Base-by-base conservation (phyloP, 2,888 invertebrate species). In the Coronaproctus castanopsis region DNA sequence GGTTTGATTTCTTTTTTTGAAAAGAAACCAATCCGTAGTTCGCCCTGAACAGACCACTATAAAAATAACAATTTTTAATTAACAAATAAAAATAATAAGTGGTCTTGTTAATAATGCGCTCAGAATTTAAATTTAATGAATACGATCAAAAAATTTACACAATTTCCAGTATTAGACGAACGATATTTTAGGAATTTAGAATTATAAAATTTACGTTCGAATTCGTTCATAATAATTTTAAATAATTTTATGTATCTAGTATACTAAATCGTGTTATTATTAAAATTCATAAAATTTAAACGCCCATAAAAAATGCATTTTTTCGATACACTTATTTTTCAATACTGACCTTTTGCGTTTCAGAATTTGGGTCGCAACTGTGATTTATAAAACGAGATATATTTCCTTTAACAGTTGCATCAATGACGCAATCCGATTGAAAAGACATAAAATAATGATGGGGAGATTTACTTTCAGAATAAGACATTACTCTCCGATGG, bases 391-490 rank as follows among this genome's bases (percentile, higher is more conserved):
- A 99, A 51, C 98, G 77, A 0, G 97, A 96, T 62, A 90, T 83
- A 71, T 96, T 98, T 36, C 98, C 98, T 72, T 88, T 92, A 66
- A 80, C 74, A 0, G 97, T 97, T 1, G 98, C 98, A 74, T 99
- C 98, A 62, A 99, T 97, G 59, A 91, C 83, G 62, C 87, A 83
- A 72, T 95, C 92, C 1, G 88, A 85, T 69, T 91, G 85, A 54
- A 97, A 74, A 0, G 95, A 87, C 96, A 98, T 97, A 71, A 97
- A 96, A 73, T 97, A 98, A 71, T 92, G 92, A 73, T 98, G 97
- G 48, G 82, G 78, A 69, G 87, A 87, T 71, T 90, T 89, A 62
- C 87, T 87, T 66, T 85, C 83, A 0, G 91, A 88, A 72, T 97
- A 97, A 53, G 83, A 80, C 67, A 86, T 85, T 14, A 90, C 87